A percentile compares a stretch with the other conserved stretches of the same genome.
phyloP scores from a whole-genome alignment of 2,888 invertebrate genomes.

The Chironomus tentans region DNA sequence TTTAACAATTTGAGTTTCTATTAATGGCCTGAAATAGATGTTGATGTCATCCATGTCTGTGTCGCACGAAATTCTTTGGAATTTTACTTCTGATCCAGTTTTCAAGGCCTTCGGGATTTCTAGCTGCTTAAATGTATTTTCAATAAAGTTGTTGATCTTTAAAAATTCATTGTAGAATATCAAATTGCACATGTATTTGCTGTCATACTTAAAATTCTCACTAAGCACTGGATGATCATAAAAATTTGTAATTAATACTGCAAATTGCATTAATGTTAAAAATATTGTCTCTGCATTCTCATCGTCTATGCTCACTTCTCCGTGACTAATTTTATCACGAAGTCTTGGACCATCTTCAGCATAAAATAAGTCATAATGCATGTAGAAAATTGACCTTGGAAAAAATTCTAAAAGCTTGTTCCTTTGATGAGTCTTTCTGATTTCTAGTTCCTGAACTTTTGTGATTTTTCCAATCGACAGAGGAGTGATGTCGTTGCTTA shows the following conservation, averaged over 20 bases:
- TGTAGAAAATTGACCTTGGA: slow-evolving; percentile 33
- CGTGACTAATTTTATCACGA: slow-evolving; percentile 47
- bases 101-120: slow-evolving; percentile 17
- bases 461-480: not conserved
- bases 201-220: slow-evolving; percentile 9
- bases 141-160: slow-evolving; percentile 26
- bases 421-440: slow-evolving; percentile 10
- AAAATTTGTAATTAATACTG: slow-evolving; percentile 30
- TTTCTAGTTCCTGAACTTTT: slow-evolving; percentile 26
- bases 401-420: slow-evolving; percentile 30
- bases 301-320: slow-evolving; percentile 38
- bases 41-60: slow-evolving; percentile 9
- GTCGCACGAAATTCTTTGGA: not conserved
- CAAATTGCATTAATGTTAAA: slow-evolving; percentile 30
- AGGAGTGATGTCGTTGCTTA: slow-evolving; percentile 33
- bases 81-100: not conserved
- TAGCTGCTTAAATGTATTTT: slow-evolving; percentile 11
- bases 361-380: slow-evolving; percentile 43
- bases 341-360: slow-evolving; percentile 45
- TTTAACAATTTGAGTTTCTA: slow-evolving; percentile 33
- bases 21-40: slow-evolving; percentile 33
- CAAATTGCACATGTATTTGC: slow-evolving; percentile 12
- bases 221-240: slow-evolving; percentile 20
- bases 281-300: not conserved
- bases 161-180: slow-evolving; percentile 27